phyloP scores from a whole-genome alignment of 2,888 invertebrate species.

The Stenotaenia linearis region DNA sequence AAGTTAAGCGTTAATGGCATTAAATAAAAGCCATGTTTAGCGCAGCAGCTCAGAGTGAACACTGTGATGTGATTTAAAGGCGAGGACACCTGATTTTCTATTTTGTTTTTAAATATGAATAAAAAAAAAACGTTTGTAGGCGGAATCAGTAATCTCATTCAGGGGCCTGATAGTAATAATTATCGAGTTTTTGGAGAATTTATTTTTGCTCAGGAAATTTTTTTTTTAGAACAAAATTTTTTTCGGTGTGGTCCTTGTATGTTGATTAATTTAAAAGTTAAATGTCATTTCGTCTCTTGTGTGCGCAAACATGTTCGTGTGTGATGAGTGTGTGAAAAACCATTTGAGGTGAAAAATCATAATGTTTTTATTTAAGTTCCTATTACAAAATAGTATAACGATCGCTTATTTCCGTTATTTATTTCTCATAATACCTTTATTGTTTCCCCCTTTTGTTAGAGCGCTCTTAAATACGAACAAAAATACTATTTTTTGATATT shows the following conservation, averaged over 20 bases:
- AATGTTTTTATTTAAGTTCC: conserved; percentile 3
- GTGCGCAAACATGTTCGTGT: neutral
- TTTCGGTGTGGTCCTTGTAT: neutral
- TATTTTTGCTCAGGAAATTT: neutral
- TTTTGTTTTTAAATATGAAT: conserved; percentile 1
- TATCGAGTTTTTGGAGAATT: neutral
- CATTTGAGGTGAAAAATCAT: conserved; percentile 9
- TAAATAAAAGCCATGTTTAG: neutral
- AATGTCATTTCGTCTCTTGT: neutral
- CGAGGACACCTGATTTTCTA: conserved; percentile 34
- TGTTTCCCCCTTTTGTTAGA: too few species aligned
- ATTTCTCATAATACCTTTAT: neutral
- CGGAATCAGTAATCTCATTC: neutral
- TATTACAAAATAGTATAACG: conserved; percentile 8
- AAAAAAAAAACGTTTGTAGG: neutral
- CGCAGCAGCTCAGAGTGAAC: conserved; percentile 36
- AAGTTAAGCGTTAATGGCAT: conserved; percentile 39
- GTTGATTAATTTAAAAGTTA: neutral
- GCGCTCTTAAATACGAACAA: neutral
- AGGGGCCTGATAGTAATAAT: neutral
- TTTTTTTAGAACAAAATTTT: neutral
- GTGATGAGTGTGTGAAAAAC: neutral
- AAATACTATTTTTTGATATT: neutral
- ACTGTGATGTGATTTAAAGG: conserved; percentile 34
- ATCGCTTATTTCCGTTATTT: neutral